Percentiles rank a stretch among this genome's conserved stretches.
These are phyloP conservation scores for Microplitis manilae DNA, from an alignment of 2,888 invertebrate genomes.

Conservation along the genomic window DNA sequence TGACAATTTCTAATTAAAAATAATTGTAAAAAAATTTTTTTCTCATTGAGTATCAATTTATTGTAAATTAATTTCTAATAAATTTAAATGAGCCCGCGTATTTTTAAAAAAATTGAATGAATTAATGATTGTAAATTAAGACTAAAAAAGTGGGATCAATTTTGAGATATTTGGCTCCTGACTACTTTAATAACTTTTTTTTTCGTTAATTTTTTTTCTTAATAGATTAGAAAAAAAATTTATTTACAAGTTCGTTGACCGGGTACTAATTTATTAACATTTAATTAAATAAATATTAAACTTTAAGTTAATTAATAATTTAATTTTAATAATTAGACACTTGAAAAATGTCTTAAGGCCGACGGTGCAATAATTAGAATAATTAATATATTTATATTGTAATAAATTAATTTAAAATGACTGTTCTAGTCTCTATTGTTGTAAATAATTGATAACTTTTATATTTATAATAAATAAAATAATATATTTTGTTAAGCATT, in stretches of 20 bases:
- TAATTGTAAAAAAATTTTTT: too few relatives aligned
- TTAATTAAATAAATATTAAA: background rate
- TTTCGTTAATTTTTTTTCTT: too few relatives aligned
- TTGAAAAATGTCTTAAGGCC: conserved; percentile 50
- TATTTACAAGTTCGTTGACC: conserved; percentile 56
- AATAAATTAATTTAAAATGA: background rate
- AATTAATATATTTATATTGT: background rate
- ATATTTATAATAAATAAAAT: background rate
- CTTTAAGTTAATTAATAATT: conserved; percentile 10
- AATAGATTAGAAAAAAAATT: conserved; percentile 49
- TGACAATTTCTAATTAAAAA: too few relatives aligned
- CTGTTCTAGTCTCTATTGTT: conserved; percentile 14
- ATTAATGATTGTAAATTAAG: too few relatives aligned
- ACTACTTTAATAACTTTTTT: too few relatives aligned
- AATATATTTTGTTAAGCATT: background rate
- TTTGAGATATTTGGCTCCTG: too few relatives aligned
- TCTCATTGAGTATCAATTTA: too few relatives aligned
- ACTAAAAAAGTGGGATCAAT: too few relatives aligned
- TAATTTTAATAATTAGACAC: conserved; percentile 20
- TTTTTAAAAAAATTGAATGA: too few relatives aligned
- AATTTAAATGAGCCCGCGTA: too few relatives aligned
- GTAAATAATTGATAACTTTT: background rate
- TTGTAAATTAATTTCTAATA: too few relatives aligned
- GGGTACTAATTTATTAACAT: conserved; percentile 49
- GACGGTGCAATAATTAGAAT: conserved; percentile 61